A percentile compares a stretch with the other conserved stretches of the same genome.
Evolutionary conservation across 1,140 invertebrate species (phyloP).

Genomic region (Camponotus floridanus): DNA sequence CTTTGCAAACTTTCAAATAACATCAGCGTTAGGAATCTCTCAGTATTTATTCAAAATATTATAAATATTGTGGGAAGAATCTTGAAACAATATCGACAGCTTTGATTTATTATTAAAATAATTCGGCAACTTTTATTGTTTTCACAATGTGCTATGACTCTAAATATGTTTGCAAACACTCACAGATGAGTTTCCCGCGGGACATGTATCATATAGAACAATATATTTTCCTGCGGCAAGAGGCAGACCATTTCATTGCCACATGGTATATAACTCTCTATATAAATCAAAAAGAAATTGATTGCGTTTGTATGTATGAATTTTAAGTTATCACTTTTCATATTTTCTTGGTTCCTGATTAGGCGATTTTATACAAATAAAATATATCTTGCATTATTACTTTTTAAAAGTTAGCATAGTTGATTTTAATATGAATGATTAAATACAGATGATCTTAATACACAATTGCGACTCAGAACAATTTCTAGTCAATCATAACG

Average conservation of each 20-base stretch:
- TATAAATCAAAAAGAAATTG: conserved; percentile 38
- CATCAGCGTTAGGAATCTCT: background rate
- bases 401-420: background rate
- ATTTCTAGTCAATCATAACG: background rate
- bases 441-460: background rate
- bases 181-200: background rate
- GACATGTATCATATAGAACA: conserved; percentile 9
- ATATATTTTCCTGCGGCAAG: conserved; percentile 20
- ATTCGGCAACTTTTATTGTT: background rate
- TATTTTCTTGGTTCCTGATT: background rate
- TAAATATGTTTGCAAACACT: background rate
- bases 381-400: background rate
- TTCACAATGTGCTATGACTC: background rate
- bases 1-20: background rate
- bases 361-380: background rate
- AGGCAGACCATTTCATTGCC: conserved; percentile 23
- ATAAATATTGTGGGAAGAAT: conserved; percentile 3
- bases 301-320: conserved; percentile 1
- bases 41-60: conserved; percentile 28
- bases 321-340: background rate
- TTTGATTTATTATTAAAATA: background rate
- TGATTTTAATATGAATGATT: background rate
- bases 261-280: background rate
- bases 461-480: background rate
- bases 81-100: background rate